Evolutionary conservation across 2,797 vertebrate species (phyloP), one percentile per base, ranked within the genome.

Genomic region (Gymnothorax reevesii): DNA sequence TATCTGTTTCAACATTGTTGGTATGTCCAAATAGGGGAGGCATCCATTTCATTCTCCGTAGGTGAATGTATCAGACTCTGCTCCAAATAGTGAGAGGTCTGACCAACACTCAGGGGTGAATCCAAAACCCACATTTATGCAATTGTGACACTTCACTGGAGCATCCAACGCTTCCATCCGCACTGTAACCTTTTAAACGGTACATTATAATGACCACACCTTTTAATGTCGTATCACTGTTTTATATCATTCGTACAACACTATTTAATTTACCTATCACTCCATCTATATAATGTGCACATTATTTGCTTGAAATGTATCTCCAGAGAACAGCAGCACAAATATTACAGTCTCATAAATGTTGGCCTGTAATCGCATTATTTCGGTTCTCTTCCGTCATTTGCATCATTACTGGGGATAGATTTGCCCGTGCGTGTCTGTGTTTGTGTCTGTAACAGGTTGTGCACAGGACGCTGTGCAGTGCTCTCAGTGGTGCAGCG

Each of bases 1-100:
- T 80, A 75, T 3, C 84, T 60, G 69, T 77, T 60, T 87, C 17
- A 20, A 8, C 54, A 73, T 86, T 55, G 59, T 73, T 66, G 33
- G 83, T 27, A 57, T 83, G 79, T 86, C 80, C 42, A 20, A 25
- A 71, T 86, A n/a, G n/a, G n/a, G 27, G 59, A 22, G n/a, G 12
- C 66, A 57, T 55, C 12, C 42, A 15, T 54, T 83, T 82, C 75
- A 22, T 13, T 54, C 42, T 49, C 49, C 20, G 0, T 52, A 3
- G 0, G 73, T 17, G 4, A 8, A 77, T 49, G 75, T 79, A 52
- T 22, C 75, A 79, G 15, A 33, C 27, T 54, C 17, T 10, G 15
- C 22, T 79, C 75, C 49, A 55, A 52, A 42, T 15, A 27, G 69
- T 73, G 69, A 33, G n/a, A 12, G 69, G 6, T 49, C 73, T 49